phyloP scores from a whole-genome alignment of 2,797 vertebrate genomes.

The Spea hammondii region DNA sequence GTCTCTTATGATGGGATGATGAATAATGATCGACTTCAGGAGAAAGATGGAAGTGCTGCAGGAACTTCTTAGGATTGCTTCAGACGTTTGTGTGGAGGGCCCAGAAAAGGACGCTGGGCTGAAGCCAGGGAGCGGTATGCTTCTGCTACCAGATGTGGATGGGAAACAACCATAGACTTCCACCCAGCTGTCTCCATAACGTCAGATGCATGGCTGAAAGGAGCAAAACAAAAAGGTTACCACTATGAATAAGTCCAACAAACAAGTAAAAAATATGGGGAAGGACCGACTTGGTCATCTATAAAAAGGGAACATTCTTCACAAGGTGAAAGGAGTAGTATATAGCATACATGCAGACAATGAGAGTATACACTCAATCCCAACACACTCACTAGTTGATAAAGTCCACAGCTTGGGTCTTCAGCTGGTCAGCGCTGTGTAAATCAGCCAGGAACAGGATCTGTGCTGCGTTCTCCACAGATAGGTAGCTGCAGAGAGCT shows the following conservation, averaged over 20 bases:
- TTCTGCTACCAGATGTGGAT: constrained; percentile 95
- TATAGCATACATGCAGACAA: too few relatives aligned
- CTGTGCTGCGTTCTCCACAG: constrained; percentile 93
- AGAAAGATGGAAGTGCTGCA: constrained; percentile 7
- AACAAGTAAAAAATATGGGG: too few relatives aligned
- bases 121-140: constrained; percentile 95
- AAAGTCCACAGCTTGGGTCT: constrained; percentile 97
- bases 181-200: constrained; percentile 98
- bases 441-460: constrained; percentile 97
- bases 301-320: too few relatives aligned
- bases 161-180: constrained; percentile 97
- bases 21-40: constrained; percentile 46
- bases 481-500: constrained; percentile 92
- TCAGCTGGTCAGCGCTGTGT: constrained; percentile 95
- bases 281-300: not conserved
- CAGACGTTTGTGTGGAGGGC: constrained; percentile 94
- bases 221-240: constrained; percentile 27
- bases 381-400: constrained; percentile 91
- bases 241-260: too few relatives aligned
- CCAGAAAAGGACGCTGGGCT: constrained; percentile 94
- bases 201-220: constrained; percentile 87
- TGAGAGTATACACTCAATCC: not conserved
- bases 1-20: too few relatives aligned
- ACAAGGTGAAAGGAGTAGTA: too few relatives aligned
- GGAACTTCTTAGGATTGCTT: constrained; percentile 86